Base-by-base conservation (phyloP, 2,888 invertebrate genomes). In the Meteorus cinctellus region DNA sequence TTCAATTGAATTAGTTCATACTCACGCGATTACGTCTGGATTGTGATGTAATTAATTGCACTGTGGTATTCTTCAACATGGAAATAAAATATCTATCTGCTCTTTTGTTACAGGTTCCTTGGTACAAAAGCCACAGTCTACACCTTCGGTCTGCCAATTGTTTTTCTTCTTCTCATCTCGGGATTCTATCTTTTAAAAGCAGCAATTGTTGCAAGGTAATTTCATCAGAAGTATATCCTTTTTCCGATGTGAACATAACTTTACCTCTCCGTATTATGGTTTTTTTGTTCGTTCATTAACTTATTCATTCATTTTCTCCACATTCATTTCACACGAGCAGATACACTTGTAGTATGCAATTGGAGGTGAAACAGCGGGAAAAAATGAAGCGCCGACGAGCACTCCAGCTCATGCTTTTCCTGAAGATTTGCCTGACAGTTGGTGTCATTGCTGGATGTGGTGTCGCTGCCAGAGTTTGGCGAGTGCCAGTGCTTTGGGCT, bases 321-420 rank as follows among this genome's bases (percentile, higher is more conserved):
- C 16, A 29, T 10, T 1, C 5, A 3, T n/a, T 19, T 60, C 36
- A 51, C 55, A 36, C 31, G 66, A 70, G 65, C 71, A 90, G 92
- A 82, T 91, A 92, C 85, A 92, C 92, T 55, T 91, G 92, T 84
- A 92, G 91, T 81, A 91, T 93, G 91, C 92, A 93, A 83, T 88
- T 92, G 78, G 92, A 92, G 81, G 90, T 91, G 77, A 91, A 92
- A 83, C 90, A 92, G 62, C 91, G 92, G 62, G 92, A 92, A 82
- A 93, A 92, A 87, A 91, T 93, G 91, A 91, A 91, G 72, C 90
- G 91, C 80, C 91, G 92, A 81, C 90, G 93, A 79, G 90, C 91
- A 48, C 87, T 93, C 77, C 93, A 93, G 84, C 90, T 93, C 80
- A 90, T 91, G 77, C 91, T 93, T 27, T 93, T 93, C 86, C 89